Evolutionary conservation across 2,113 vertebrate genomes (phyloP).

Genomic region (Smithornis capensis): DNA sequence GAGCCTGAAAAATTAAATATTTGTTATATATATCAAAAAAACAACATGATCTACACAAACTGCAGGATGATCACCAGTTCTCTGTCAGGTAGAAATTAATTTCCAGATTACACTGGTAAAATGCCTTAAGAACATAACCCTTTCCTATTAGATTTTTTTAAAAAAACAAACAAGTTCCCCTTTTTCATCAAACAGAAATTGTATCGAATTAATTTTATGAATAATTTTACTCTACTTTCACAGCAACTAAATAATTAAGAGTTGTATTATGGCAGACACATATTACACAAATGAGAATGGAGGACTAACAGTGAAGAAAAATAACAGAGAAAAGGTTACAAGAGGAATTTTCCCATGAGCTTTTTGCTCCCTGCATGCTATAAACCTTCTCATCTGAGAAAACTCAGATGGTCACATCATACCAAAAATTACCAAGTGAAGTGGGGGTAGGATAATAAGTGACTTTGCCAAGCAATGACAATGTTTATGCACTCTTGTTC

Average conservation of each 20-base stretch:
- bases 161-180: background rate
- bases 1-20: background rate
- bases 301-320: constrained; percentile 57
- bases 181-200: constrained; percentile 9
- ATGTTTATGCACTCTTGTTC: constrained; percentile 51
- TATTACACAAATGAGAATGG: constrained; percentile 35
- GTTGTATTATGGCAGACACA: background rate
- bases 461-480: constrained; percentile 42
- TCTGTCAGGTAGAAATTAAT: constrained; percentile 15
- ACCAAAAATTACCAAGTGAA: constrained; percentile 58
- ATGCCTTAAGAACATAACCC: background rate
- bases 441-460: constrained; percentile 1
- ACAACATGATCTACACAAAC: background rate
- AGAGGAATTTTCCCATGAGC: constrained; percentile 80
- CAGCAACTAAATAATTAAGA: constrained; percentile 19
- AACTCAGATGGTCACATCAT: constrained; percentile 66
- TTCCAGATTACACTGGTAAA: background rate
- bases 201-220: background rate
- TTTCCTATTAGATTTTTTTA: background rate
- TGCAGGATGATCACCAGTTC: background rate
- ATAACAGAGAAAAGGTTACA: constrained; percentile 66
- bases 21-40: background rate
- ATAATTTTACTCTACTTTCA: background rate
- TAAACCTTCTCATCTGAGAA: constrained; percentile 74
- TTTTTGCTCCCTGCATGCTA: constrained; percentile 67